A percentile compares a stretch with the other conserved stretches of the same genome.
phyloP scores from a whole-genome alignment of 2,113 vertebrate genomes.

The Alligator sinensis region DNA sequence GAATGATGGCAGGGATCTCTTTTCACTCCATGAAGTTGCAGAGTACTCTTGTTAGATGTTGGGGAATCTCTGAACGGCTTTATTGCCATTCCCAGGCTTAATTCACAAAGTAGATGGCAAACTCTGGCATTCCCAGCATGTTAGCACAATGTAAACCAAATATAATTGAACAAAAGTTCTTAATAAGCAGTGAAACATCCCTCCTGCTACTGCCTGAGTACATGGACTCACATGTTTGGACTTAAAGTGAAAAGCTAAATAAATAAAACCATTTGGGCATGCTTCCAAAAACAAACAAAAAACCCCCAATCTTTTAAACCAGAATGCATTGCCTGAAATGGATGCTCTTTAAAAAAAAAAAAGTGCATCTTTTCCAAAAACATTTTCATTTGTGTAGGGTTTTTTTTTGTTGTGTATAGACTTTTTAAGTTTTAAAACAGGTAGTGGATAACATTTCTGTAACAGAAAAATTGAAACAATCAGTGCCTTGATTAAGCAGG shows the following conservation, averaged over 20 bases:
- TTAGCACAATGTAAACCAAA: background rate
- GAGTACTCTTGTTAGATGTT: background rate
- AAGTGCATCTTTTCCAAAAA: background rate
- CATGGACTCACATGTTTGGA: background rate
- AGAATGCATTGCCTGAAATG: background rate
- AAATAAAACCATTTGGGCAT: background rate
- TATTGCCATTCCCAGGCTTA: background rate
- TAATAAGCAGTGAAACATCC: no score
- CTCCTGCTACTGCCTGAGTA: background rate
- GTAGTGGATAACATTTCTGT: background rate
- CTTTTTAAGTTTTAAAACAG: background rate
- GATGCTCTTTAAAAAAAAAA: background rate
- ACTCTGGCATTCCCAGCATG: background rate
- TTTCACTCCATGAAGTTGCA: background rate
- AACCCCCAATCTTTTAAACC: background rate
- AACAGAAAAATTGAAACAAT: background rate
- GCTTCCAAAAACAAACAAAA: background rate
- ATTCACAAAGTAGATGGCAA: background rate
- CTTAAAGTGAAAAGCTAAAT: background rate
- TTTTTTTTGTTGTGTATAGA: background rate
- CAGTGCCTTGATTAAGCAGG: background rate
- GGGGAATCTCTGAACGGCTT: background rate
- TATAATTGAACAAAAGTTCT: background rate
- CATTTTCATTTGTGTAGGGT: background rate
- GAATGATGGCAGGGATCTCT: background rate